phyloP scores from a whole-genome alignment of 2,797 vertebrate species.

The Huso huso region DNA sequence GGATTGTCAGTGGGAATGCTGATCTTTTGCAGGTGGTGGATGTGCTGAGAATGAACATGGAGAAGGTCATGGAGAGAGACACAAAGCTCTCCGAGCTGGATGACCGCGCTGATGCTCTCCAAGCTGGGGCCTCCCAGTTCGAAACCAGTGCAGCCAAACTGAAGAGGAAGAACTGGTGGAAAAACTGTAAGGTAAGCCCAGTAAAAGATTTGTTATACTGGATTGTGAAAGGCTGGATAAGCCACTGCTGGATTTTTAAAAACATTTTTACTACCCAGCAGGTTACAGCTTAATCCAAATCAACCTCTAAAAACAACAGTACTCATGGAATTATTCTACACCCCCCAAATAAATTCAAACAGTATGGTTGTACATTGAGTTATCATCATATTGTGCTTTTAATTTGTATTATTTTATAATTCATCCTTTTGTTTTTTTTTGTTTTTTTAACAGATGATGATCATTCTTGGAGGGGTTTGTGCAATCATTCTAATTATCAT shows the following conservation, averaged over 20 bases:
- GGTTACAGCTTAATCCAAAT: no score
- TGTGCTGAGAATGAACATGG: neutral
- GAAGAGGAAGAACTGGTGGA: neutral
- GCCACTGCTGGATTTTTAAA: no score
- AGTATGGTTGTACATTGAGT: no score
- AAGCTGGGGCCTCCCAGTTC: conserved; percentile 66
- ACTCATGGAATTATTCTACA: no score
- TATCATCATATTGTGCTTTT: no score
- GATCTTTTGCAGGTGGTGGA: neutral
- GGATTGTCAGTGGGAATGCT: neutral
- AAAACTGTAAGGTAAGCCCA: neutral
- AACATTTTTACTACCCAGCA: no score
- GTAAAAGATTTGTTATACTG: no score
- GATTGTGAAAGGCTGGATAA: no score
- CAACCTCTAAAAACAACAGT: no score
- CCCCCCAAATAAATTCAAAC: no score
- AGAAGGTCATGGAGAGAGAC: neutral
- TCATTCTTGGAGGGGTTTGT: neutral
- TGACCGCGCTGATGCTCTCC: conserved; percentile 60
- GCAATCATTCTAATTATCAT: neutral
- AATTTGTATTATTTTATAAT: no score
- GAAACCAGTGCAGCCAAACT: conserved; percentile 60
- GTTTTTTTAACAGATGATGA: neutral
- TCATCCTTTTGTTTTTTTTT: no score
- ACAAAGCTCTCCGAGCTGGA: conserved; percentile 44